A percentile compares a stretch with the other conserved stretches of the same genome.
Evolutionary conservation across 2,888 invertebrate species (phyloP).

Genomic region (Nasonia oneida): DNA sequence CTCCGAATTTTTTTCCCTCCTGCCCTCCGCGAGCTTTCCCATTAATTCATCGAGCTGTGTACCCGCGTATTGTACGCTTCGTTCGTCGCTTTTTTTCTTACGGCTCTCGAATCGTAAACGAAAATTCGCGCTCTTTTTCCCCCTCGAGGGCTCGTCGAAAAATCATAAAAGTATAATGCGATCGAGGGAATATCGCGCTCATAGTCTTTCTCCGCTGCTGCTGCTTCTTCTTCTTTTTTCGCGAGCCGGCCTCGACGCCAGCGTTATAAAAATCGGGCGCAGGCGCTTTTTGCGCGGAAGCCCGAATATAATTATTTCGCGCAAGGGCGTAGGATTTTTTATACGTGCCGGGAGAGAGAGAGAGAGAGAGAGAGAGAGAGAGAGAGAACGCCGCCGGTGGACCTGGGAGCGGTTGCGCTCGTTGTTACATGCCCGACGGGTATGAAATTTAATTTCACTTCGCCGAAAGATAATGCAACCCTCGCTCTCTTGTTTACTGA

Average conservation of each 20-base stretch:
- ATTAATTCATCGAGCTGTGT: constrained; percentile 37
- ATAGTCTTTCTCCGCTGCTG: not conserved
- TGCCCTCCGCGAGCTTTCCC: constrained; percentile 22
- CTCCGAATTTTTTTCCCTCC: constrained; percentile 13
- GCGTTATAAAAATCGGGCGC: constrained; percentile 47
- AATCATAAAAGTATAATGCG: constrained; percentile 61
- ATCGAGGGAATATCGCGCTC: constrained; percentile 28
- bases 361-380: no score
- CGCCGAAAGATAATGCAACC: constrained; percentile 68
- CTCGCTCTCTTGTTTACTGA: constrained; percentile 8
- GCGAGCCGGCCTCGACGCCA: not conserved
- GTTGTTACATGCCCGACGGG: constrained; percentile 66
- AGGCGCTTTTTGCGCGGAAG: constrained; percentile 60
- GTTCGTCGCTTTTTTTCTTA: constrained; percentile 4
- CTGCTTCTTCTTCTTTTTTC: constrained; percentile 20
- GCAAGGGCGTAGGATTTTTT: constrained; percentile 33
- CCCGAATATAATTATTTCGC: constrained; percentile 58
- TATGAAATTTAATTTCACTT: constrained; percentile 72
- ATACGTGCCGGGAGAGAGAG: not conserved
- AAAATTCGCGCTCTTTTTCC: constrained; percentile 41
- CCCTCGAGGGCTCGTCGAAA: constrained; percentile 27
- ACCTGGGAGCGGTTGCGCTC: constrained; percentile 22
- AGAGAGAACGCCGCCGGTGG: not conserved
- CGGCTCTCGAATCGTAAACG: constrained; percentile 46
- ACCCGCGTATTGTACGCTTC: not conserved